Percentiles rank a stretch among this genome's conserved stretches.
Conservation (phyloP, 2,797 vertebrate species). For the Myotis daubentonii region DNA sequence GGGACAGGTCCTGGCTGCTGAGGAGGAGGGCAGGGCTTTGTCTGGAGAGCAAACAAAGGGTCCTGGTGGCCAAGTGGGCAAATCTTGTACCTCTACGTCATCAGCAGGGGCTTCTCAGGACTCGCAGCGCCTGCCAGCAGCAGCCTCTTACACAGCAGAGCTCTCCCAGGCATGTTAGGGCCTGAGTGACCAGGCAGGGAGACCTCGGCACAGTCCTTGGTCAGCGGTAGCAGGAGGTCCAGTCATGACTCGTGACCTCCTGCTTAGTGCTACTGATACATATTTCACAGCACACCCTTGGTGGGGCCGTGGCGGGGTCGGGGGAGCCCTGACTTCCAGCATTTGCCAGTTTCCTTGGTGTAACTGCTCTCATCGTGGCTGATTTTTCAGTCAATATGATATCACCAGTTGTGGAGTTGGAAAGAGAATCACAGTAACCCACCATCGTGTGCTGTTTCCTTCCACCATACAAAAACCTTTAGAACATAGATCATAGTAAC, state of each 20-base stretch:
- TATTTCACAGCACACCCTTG: not conserved
- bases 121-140: not conserved
- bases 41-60: not conserved
- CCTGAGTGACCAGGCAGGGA: not conserved
- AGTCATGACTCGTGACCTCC: not conserved
- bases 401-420: not conserved
- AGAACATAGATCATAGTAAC: not conserved
- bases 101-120: not conserved
- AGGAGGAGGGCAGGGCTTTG: not conserved
- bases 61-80: not conserved
- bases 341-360: not conserved
- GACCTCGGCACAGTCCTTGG: not conserved
- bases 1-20: not conserved
- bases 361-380: not conserved
- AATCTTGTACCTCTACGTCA: not conserved
- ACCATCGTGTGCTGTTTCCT: not conserved
- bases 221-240: not conserved
- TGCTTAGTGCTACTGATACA: not conserved
- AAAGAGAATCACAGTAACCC: not conserved
- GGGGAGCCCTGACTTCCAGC: not conserved
- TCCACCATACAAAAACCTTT: not conserved
- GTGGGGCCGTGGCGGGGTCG: accelerated
- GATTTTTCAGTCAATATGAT: not conserved
- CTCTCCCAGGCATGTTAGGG: not conserved
- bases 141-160: not conserved